Evolutionary conservation across 2,888 invertebrate genomes (phyloP).

Genomic region (Lycophotia porphyrea): DNA sequence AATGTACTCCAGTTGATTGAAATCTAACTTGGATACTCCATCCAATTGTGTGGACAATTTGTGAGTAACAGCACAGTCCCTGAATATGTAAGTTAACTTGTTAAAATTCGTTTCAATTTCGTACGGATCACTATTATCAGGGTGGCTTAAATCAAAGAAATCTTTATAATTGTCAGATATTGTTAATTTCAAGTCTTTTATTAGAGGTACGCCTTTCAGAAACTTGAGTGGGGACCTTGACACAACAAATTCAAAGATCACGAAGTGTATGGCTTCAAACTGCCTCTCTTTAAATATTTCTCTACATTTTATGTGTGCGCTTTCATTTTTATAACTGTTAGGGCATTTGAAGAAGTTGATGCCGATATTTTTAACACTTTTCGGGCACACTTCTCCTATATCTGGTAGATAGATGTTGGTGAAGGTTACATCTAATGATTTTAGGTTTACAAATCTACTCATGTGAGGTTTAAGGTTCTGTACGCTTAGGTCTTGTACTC

Average conservation of each 20-base stretch:
- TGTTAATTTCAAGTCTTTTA: conserved; percentile 70
- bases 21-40: conserved; percentile 70
- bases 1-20: conserved; percentile 71
- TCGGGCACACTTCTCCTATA: conserved; percentile 68
- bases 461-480: conserved; percentile 64
- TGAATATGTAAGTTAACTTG: conserved; percentile 66
- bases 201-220: conserved; percentile 63
- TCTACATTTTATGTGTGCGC: conserved; percentile 58
- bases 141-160: conserved; percentile 58
- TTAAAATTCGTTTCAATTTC: conserved; percentile 57
- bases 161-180: conserved; percentile 72
- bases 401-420: conserved; percentile 72
- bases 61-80: conserved; percentile 71
- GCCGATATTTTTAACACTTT: conserved; percentile 67
- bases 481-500: conserved; percentile 69
- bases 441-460: conserved; percentile 63
- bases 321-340: conserved; percentile 58
- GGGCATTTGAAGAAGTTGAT: conserved; percentile 73
- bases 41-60: conserved; percentile 65
- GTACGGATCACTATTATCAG: conserved; percentile 17
- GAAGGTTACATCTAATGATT: conserved; percentile 72
- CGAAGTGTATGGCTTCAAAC: conserved; percentile 70
- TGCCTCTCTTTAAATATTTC: conserved; percentile 65
- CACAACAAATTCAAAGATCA: conserved; percentile 70
- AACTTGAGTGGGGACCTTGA: conserved; percentile 69